Evolutionary conservation across 2,888 invertebrate species (phyloP), one percentile per base, ranked within the genome.

Genomic region (Leptarthrus brevirostris): DNA sequence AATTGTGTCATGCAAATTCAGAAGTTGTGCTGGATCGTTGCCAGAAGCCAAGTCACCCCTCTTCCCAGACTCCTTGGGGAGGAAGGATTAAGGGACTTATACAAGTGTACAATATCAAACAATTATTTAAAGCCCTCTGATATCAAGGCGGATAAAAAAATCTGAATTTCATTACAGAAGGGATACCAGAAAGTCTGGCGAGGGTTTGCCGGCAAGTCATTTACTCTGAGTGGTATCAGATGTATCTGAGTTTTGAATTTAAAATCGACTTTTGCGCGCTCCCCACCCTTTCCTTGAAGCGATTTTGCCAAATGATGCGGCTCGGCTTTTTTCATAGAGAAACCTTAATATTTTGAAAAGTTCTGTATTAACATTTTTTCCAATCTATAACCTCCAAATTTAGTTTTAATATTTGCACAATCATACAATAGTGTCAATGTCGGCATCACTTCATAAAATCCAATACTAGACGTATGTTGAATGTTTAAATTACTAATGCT

Each of bases 221-320:
- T 77, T 76, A 77, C 69, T 56, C 64, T 77, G 74, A 77, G 77
- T 77, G 76, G 77, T 74, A 76, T 77, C 77, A 77, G 77, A 76
- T 77, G 77, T 76, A 74, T 69, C 52, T 72, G 64, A 74, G 56
- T 72, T 74, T 74, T 26, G 49, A 66, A 26, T 66, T 66, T 56
- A 75, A 75, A 75, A 72, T 72, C 26, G 70, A 49, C 71, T 74
- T 66, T 69, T 69, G 66, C 69, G 54, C 53, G 49, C 22, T 34
- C 24, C n/a, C 22, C 44, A n/a, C 47, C 40, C 30, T 30, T 30
- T 8, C 8, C 8, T 30, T 4, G 30, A 30, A 8, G 1, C 30
- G 30, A 30, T 8, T 30, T 30, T 30, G 4, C 5, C 5, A 30
- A 30, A 30, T 30, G 30, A 6, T 30, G 30, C 30, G 30, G 8